phyloP scores from a whole-genome alignment of 2,888 invertebrate genomes.

The Tenodera sinensis region DNA sequence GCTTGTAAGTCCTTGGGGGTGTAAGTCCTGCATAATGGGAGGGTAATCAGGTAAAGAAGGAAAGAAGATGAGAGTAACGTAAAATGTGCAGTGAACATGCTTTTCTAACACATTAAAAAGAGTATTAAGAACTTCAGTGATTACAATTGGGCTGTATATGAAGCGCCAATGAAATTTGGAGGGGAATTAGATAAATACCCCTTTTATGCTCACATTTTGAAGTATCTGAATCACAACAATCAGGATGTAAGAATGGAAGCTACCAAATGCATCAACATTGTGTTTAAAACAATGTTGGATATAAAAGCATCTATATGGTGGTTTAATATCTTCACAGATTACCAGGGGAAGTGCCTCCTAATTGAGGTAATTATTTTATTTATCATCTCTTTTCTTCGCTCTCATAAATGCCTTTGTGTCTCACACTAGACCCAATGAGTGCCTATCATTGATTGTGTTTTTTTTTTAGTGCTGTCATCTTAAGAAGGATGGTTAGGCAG shows the following conservation, averaged over 20 bases:
- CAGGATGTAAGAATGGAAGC: not conserved
- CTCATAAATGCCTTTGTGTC: too few species aligned
- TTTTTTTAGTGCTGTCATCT: too few species aligned
- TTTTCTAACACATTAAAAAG: too few species aligned
- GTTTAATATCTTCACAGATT: not conserved
- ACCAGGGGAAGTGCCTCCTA: not conserved
- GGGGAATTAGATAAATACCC: not conserved
- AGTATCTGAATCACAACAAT: not conserved
- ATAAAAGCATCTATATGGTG: not conserved
- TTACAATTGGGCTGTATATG: not conserved
- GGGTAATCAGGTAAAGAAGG: too few species aligned
- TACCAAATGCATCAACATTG: not conserved
- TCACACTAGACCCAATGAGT: too few species aligned
- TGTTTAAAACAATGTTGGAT: not conserved
- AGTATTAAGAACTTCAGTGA: not conserved
- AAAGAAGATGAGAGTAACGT: too few species aligned
- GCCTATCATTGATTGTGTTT: too few species aligned
- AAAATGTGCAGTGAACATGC: not conserved
- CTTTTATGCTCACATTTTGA: not conserved
- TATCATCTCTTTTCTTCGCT: not conserved
- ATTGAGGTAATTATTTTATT: not conserved
- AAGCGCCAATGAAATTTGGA: too few species aligned
- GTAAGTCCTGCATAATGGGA: too few species aligned
- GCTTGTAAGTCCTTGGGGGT: too few species aligned
- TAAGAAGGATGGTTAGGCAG: too few species aligned